Conservation (phyloP, 1,140 invertebrate species). For the Zeugodacus cucurbitae region DNA sequence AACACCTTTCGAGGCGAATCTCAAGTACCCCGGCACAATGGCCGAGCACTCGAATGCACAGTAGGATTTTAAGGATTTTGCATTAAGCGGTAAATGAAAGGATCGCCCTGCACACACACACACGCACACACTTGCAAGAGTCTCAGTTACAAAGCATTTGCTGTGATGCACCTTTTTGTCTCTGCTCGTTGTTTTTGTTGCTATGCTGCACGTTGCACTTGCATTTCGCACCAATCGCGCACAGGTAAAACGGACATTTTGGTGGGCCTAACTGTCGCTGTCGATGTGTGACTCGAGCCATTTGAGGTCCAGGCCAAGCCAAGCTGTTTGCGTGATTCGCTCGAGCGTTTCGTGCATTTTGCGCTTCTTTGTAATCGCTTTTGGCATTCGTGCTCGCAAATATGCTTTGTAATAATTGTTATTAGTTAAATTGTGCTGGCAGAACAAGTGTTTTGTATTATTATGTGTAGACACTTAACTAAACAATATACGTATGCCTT, state of each 20-base stretch:
- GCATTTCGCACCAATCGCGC: background rate
- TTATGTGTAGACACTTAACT: background rate
- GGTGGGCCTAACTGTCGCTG: background rate
- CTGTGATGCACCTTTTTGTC: background rate
- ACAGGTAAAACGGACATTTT: background rate
- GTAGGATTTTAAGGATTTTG: slow-evolving; percentile 32
- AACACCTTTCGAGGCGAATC: background rate
- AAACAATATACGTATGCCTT: background rate
- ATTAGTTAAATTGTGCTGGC: background rate
- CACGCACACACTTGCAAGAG: background rate
- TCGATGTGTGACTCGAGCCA: background rate
- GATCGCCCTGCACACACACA: background rate
- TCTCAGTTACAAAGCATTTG: background rate
- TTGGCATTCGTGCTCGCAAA: background rate
- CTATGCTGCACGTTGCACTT: background rate
- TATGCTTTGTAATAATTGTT: slow-evolving; percentile 21
- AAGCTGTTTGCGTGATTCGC: background rate
- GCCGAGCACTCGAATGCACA: slow-evolving; percentile 1
- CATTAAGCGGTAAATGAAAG: slow-evolving; percentile 29
- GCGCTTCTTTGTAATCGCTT: background rate
- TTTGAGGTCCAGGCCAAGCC: background rate
- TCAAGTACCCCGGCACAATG: background rate
- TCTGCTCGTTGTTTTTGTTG: background rate
- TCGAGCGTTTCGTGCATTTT: background rate
- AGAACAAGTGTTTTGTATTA: background rate